These are phyloP conservation scores for Apodemia mormo DNA, from an alignment of 2,888 invertebrate species.

Conservation along the genomic window DNA sequence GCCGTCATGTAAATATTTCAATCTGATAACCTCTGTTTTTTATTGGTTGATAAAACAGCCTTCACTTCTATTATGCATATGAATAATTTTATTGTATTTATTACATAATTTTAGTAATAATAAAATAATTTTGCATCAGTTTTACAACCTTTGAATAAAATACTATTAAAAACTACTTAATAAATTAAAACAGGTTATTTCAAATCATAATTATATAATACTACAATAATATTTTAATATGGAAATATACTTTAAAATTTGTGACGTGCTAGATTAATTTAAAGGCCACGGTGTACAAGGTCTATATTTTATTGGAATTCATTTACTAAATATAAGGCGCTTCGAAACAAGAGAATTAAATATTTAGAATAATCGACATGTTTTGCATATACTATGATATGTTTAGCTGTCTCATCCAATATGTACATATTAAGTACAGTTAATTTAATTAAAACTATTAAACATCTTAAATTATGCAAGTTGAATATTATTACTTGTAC, in stretches of 20 bases:
- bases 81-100: too few relatives aligned
- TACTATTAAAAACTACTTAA: neutral
- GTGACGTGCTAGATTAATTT: neutral
- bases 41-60: too few relatives aligned
- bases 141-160: neutral
- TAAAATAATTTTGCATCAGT: neutral
- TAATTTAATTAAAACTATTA: neutral
- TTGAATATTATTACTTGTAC: too few relatives aligned
- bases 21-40: too few relatives aligned
- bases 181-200: neutral
- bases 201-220: neutral
- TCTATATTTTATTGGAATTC: neutral
- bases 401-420: neutral
- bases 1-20: too few relatives aligned
- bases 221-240: neutral
- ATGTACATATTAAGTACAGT: neutral
- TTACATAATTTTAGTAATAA: neutral
- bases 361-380: neutral
- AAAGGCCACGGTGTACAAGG: conserved; percentile 3
- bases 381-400: neutral
- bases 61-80: too few relatives aligned
- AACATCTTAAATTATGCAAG: neutral
- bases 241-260: neutral
- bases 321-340: neutral
- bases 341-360: neutral